Percentiles rank a stretch among this genome's conserved stretches.
Evolutionary conservation across 92 coral and sea anemone genomes (phyloP).

Genomic region (Muricea muricata): DNA sequence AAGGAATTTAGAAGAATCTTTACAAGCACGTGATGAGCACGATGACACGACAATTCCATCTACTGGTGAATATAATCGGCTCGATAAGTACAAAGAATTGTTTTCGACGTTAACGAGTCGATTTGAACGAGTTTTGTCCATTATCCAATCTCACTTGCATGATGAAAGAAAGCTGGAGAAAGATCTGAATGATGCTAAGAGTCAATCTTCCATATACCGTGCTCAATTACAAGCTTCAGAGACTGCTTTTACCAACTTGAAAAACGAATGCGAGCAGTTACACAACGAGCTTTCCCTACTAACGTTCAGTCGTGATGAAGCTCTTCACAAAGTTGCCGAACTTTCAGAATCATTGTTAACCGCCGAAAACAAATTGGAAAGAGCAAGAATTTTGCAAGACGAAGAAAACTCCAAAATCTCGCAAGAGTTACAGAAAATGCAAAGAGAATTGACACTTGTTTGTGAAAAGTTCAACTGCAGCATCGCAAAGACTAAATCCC

Average conservation of each 20-base stretch:
- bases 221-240: neutral
- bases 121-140: neutral
- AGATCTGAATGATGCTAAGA: neutral
- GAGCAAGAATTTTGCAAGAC: neutral
- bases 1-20: neutral
- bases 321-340: slow-evolving; percentile 3
- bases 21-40: neutral
- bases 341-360: neutral
- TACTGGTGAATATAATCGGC: neutral
- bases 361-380: neutral
- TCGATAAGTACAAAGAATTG: neutral
- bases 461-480: slow-evolving; percentile 27
- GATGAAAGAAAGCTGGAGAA: neutral
- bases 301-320: neutral
- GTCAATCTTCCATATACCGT: neutral
- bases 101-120: neutral
- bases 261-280: neutral
- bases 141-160: neutral
- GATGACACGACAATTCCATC: neutral
- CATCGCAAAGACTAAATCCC: neutral
- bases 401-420: slow-evolving; percentile 26
- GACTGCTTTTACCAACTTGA: neutral
- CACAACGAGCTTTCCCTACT: neutral
- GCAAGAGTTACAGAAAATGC: slow-evolving; percentile 36
- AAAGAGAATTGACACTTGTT: slow-evolving; percentile 19